Evolutionary conservation across 2,888 invertebrate species (phyloP).

Genomic region (Notodonta ziczac): DNA sequence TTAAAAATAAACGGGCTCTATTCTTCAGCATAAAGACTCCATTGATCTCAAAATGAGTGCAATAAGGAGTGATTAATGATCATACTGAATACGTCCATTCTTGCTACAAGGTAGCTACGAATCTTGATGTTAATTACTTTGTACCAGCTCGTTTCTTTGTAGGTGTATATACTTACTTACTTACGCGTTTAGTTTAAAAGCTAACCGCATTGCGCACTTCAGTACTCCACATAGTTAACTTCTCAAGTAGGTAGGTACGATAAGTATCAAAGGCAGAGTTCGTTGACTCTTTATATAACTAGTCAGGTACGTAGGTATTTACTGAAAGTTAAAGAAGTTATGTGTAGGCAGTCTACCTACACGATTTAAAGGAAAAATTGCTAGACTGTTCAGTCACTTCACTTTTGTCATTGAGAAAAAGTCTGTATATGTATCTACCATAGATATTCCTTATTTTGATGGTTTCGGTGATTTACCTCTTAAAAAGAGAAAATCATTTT

Average conservation of each 20-base stretch:
- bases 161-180: constrained; percentile 14
- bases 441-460: no score
- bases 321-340: no score
- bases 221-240: background rate
- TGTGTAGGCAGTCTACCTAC: no score
- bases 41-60: constrained; percentile 69
- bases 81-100: constrained; percentile 51
- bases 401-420: no score
- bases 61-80: constrained; percentile 69
- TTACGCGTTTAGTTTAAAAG: constrained; percentile 5
- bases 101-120: constrained; percentile 32
- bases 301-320: background rate
- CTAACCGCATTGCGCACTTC: constrained; percentile 28
- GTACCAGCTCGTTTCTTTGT: constrained; percentile 23
- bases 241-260: background rate
- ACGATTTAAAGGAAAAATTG: no score
- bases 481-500: no score
- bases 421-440: no score
- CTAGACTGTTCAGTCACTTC: no score
- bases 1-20: constrained; percentile 60
- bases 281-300: background rate
- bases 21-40: constrained; percentile 58
- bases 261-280: background rate
- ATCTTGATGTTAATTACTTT: constrained; percentile 36
- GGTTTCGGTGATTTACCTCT: no score